These are phyloP conservation scores for Chironomus tepperi DNA, from an alignment of 1,140 invertebrate genomes.

Conservation along the genomic window DNA sequence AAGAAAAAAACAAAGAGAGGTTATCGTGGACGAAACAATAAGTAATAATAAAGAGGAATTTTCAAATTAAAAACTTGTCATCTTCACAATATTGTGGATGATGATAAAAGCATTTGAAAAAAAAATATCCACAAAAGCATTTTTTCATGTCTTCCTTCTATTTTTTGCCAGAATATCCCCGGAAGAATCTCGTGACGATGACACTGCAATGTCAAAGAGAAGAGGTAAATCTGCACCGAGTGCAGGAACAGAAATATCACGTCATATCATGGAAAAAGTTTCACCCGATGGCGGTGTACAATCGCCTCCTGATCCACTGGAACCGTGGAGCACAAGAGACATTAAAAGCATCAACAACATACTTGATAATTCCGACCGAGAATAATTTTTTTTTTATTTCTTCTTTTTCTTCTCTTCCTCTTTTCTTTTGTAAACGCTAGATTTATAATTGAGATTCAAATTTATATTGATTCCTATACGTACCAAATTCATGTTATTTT, in stretches of 20 bases:
- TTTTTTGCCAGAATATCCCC: constrained; percentile 41
- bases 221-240: constrained; percentile 34
- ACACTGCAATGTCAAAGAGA: constrained; percentile 22
- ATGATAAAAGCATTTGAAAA: background rate
- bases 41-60: constrained; percentile 14
- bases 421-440: background rate
- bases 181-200: constrained; percentile 26
- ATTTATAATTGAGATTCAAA: background rate
- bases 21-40: constrained; percentile 13
- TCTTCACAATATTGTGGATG: background rate
- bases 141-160: constrained; percentile 25
- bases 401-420: background rate
- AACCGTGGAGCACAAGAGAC: constrained; percentile 61
- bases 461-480: background rate
- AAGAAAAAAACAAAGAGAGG: constrained; percentile 14
- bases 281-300: constrained; percentile 31
- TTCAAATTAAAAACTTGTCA: constrained; percentile 7
- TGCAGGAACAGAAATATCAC: constrained; percentile 7
- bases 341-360: constrained; percentile 64
- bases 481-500: too few species aligned
- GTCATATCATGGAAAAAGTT: constrained; percentile 33
- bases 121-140: background rate
- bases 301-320: constrained; percentile 52
- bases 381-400: background rate
- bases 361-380: constrained; percentile 37